Percentiles rank a stretch among this genome's conserved stretches.
phyloP scores from a whole-genome alignment of 2,113 vertebrate genomes.

The Myrmophylax atrothorax region DNA sequence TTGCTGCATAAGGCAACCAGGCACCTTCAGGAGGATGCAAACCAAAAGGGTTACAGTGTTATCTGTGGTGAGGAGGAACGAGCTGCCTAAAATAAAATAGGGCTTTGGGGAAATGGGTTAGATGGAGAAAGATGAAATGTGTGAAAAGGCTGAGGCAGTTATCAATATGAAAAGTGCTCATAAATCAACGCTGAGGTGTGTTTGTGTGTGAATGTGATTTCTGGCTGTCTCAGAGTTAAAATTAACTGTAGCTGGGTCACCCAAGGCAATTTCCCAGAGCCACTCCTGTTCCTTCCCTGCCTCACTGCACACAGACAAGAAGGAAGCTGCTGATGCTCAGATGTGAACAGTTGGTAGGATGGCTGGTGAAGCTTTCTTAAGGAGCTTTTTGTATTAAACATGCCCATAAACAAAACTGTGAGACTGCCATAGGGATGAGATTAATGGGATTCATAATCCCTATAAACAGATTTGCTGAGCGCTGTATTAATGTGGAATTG shows the following conservation, averaged over 20 bases:
- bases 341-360: conserved; percentile 33
- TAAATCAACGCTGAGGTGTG: neutral
- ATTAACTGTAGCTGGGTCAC: conserved; percentile 17
- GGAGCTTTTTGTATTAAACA: conserved; percentile 57
- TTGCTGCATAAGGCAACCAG: neutral
- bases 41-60: neutral
- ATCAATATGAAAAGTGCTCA: neutral
- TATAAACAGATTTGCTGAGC: conserved; percentile 53
- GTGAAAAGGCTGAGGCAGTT: conserved; percentile 1
- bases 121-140: neutral
- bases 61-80: neutral
- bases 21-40: neutral
- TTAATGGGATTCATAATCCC: conserved; percentile 66
- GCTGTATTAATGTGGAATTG: conserved; percentile 47
- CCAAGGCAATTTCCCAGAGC: conserved; percentile 19
- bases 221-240: conserved; percentile 5
- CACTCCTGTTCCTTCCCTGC: neutral
- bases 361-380: conserved; percentile 42
- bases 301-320: neutral
- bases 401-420: conserved; percentile 41
- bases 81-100: neutral
- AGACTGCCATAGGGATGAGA: conserved; percentile 50
- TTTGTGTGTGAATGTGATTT: neutral
- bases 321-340: neutral
- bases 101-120: neutral